Conservation (phyloP, 2,113 vertebrate genomes). For the Ibidorhyncha struthersii region DNA sequence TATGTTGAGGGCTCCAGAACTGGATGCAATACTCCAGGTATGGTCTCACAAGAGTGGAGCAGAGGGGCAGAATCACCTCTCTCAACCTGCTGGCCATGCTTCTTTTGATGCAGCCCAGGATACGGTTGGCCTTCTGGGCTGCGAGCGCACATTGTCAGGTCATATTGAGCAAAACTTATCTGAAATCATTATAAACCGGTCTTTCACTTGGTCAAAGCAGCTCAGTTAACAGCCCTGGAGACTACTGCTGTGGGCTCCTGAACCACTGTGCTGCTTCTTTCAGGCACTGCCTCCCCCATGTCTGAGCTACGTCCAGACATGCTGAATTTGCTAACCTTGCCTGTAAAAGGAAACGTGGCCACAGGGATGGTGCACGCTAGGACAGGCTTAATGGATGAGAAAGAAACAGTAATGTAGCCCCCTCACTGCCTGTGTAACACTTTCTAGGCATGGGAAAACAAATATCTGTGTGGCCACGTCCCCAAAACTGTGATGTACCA, state of each 20-base stretch:
- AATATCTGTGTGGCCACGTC: neutral
- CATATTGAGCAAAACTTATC: neutral
- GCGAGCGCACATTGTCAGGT: too few relatives aligned
- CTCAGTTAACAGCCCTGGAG: neutral
- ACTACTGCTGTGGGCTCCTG: fast-evolving
- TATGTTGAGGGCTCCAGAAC: too few relatives aligned
- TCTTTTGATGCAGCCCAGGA: too few relatives aligned
- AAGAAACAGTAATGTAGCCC: neutral
- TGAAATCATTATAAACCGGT: neutral
- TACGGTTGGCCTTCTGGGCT: too few relatives aligned
- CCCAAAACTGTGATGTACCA: neutral
- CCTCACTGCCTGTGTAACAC: neutral
- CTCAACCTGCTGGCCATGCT: too few relatives aligned
- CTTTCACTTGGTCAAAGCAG: neutral
- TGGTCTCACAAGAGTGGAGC: too few relatives aligned
- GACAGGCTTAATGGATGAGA: neutral
- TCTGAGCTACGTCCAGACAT: neutral
- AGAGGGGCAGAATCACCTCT: too few relatives aligned
- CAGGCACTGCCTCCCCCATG: neutral
- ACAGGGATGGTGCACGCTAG: neutral
- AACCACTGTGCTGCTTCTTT: neutral
- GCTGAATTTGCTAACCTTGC: neutral
- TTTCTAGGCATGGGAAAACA: neutral
- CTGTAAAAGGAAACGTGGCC: neutral
- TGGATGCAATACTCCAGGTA: too few relatives aligned